phyloP scores from a whole-genome alignment of 2,888 invertebrate genomes.

The Cepaea hortensis region DNA sequence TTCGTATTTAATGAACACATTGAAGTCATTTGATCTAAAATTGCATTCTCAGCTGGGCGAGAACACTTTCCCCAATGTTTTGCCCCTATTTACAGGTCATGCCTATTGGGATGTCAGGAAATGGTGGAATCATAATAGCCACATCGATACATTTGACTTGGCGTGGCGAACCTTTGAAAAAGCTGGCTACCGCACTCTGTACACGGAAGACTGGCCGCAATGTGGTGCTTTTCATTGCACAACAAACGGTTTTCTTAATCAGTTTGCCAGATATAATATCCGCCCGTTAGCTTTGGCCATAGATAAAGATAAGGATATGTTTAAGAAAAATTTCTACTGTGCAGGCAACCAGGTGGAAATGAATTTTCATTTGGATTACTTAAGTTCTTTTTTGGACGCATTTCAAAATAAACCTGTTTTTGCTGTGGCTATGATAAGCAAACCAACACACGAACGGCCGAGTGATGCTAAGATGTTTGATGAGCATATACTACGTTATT shows the following conservation, averaged over 20 bases:
- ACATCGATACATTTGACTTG: conserved; percentile 80
- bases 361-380: conserved; percentile 83
- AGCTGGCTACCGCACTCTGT: conserved; percentile 86
- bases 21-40: conserved; percentile 85
- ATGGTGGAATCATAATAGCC: conserved; percentile 51
- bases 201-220: conserved; percentile 88
- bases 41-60: conserved; percentile 96
- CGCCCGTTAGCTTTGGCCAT: conserved; percentile 84
- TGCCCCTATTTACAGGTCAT: conserved; percentile 82
- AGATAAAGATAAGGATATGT: conserved; percentile 66
- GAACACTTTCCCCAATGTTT: conserved; percentile 93
- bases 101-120: conserved; percentile 54
- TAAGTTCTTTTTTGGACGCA: conserved; percentile 78
- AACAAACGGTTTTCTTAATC: conserved; percentile 84
- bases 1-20: conserved; percentile 79
- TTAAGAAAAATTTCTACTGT: conserved; percentile 78
- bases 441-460: conserved; percentile 89
- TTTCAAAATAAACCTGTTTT: conserved; percentile 83
- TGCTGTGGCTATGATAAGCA: conserved; percentile 89
- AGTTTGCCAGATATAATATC: conserved; percentile 90
- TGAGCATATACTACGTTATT: conserved; percentile 80
- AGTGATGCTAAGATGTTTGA: conserved; percentile 81
- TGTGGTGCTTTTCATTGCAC: conserved; percentile 89
- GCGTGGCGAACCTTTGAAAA: conserved; percentile 88
- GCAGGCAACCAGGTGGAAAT: conserved; percentile 84